Evolutionary conservation across 2,797 vertebrate species (phyloP), one percentile per base, ranked within the genome.

Genomic region (Galagoides demidoff): DNA sequence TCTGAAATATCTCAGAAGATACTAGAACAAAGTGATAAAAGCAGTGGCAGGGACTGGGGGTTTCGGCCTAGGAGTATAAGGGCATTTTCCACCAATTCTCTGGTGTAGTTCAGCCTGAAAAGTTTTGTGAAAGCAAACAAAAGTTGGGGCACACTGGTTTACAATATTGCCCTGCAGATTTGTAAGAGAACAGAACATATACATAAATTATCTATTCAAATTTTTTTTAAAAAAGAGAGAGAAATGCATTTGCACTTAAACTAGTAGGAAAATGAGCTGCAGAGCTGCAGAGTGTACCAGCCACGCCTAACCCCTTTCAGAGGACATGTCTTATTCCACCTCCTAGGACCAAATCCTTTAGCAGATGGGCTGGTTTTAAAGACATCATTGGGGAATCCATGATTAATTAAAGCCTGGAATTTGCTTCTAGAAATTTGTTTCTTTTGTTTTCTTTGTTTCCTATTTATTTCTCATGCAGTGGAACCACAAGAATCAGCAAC

Each of bases 351-450:
- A 1, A 59, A 94, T n/a, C 39, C 52, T 45, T 45, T 29, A 81
- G 66, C 43, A 96, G 76, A 74, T 25, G 49, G 61, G 5, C 61
- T 8, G 12, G n/a, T 87, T 90, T 94, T 9, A 81, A 90, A 95
- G 49, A 92, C 73, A 39, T 66, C 29, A 88, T 0, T 77, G 45
- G 45, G 45, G 81, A 90, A 91, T 91, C 73, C 31, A 55, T 71
- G 39, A 52, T 34, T 84, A 43, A 55, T 14, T 14, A 34, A 92
- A 63, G 73, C 11, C 52, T 89, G 39, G 25, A 57, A 81, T 91
- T 77, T 82, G 55, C 68, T 91, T 86, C 39, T 34, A 73, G 29
- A 88, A 55, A 55, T 90, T 45, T 57, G 71, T 85, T 91, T 85
- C 45, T 17, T 71, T 83, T 77, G 20, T 88, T 87, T 92, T 49